These are phyloP conservation scores for Drosophila parvula DNA, from an alignment of 1,140 invertebrate species.

Conservation along the genomic window DNA sequence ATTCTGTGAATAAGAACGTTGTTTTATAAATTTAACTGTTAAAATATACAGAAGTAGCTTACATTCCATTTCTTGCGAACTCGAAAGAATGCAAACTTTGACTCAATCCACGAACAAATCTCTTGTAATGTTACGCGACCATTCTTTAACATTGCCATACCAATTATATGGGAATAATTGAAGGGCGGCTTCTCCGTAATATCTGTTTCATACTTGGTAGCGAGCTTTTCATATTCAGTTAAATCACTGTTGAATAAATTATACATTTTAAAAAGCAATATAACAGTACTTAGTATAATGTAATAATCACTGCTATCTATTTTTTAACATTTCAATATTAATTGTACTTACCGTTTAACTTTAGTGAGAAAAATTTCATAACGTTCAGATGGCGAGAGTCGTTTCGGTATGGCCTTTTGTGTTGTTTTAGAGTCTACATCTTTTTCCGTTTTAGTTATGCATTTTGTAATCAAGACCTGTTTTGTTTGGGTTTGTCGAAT, in stretches of 20 bases:
- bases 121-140: conserved; percentile 80
- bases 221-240: conserved; percentile 66
- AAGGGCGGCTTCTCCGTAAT: conserved; percentile 76
- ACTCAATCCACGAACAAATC: conserved; percentile 81
- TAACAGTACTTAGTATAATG: neutral
- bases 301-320: neutral
- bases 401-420: conserved; percentile 23
- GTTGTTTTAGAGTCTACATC: conserved; percentile 9
- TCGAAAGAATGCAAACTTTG: conserved; percentile 79
- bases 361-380: conserved; percentile 75
- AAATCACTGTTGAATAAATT: conserved; percentile 52
- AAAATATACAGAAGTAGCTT: conserved; percentile 29
- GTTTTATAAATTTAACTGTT: neutral
- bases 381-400: conserved; percentile 63
- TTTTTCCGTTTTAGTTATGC: conserved; percentile 1
- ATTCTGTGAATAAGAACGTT: conserved; percentile 59
- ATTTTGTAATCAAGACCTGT: conserved; percentile 13
- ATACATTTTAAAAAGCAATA: neutral
- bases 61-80: conserved; percentile 83
- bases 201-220: conserved; percentile 68
- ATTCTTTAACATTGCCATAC: conserved; percentile 81
- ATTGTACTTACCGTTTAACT: conserved; percentile 60
- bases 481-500: conserved; percentile 1
- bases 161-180: conserved; percentile 83
- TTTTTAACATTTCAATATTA: neutral